A percentile compares a stretch with the other conserved stretches of the same genome.
These are phyloP conservation scores for Indicator maculatus DNA, from an alignment of 2,113 vertebrate genomes.

Conservation along the genomic window DNA sequence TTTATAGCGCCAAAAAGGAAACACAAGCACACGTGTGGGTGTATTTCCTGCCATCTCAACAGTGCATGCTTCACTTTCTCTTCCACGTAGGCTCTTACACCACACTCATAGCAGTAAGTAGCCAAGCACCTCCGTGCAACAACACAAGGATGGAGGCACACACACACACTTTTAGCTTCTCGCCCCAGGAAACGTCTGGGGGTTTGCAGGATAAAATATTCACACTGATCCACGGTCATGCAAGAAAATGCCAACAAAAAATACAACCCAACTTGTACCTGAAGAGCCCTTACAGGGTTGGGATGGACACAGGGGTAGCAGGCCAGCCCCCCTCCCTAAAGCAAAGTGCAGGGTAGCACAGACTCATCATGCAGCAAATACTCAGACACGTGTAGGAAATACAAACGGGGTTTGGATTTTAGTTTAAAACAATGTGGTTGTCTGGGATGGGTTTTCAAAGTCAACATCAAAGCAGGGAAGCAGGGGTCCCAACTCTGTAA, in stretches of 20 bases:
- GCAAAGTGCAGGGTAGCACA: neutral
- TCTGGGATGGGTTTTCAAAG: neutral
- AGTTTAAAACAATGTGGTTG: neutral
- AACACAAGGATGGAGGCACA: neutral
- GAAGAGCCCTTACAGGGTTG: neutral
- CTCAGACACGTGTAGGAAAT: neutral
- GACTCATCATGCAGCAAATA: neutral
- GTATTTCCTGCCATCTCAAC: slow-evolving; percentile 52
- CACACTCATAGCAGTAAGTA: neutral
- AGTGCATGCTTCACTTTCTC: slow-evolving; percentile 51
- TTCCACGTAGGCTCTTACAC: slow-evolving; percentile 23
- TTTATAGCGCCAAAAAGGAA: slow-evolving; percentile 38
- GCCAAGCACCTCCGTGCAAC: neutral
- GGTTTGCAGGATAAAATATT: neutral
- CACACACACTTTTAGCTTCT: neutral
- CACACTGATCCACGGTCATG: neutral
- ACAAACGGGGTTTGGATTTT: neutral
- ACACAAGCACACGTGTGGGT: slow-evolving; percentile 35
- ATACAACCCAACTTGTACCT: neutral
- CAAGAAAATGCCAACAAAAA: neutral
- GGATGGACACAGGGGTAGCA: neutral
- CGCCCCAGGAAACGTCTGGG: neutral
- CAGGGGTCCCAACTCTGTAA: neutral
- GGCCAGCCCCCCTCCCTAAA: neutral
- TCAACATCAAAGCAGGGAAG: neutral